A percentile compares a stretch with the other conserved stretches of the same genome.
Evolutionary conservation across 2,113 vertebrate genomes (phyloP).

Genomic region (Sceloporus tristichus): DNA sequence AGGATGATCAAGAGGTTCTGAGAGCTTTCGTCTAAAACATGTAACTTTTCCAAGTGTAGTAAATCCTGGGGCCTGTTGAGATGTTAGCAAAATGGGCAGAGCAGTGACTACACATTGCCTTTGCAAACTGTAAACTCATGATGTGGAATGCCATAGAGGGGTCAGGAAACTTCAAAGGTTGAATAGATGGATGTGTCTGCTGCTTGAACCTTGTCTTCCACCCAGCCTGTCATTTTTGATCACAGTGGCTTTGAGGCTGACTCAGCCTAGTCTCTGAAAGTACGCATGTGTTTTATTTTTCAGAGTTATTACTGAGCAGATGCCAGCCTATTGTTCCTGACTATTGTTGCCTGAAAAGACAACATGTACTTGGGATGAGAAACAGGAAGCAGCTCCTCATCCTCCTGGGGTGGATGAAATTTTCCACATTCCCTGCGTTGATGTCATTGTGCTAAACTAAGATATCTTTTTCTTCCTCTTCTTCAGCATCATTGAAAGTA

Average conservation of each 20-base stretch:
- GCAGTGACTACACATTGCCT: conserved; percentile 37
- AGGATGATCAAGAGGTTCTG: neutral
- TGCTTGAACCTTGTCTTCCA: conserved; percentile 66
- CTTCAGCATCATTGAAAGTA: conserved; percentile 33
- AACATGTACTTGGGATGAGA: conserved; percentile 83
- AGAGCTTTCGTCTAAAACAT: neutral
- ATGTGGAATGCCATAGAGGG: conserved; percentile 46
- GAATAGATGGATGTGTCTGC: conserved; percentile 64
- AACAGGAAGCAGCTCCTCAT: conserved; percentile 81
- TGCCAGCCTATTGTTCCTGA: conserved; percentile 81
- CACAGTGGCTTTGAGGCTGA: conserved; percentile 68
- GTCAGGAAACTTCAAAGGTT: conserved; percentile 67
- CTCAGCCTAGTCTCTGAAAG: conserved; percentile 69
- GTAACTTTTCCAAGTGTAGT: neutral
- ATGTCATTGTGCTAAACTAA: conserved; percentile 72
- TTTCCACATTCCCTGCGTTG: conserved; percentile 79
- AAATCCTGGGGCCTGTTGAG: conserved; percentile 31
- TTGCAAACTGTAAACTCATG: conserved; percentile 38
- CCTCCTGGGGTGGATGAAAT: conserved; percentile 74
- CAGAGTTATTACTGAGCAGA: conserved; percentile 62
- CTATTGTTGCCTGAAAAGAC: conserved; percentile 83
- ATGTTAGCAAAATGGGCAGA: conserved; percentile 44
- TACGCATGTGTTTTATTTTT: conserved; percentile 47
- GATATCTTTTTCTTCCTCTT: conserved; percentile 43
- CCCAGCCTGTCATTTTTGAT: conserved; percentile 66